Evolutionary conservation across 2,888 invertebrate species (phyloP), one percentile per base, ranked within the genome.

Genomic region (Drosophila crucigera): DNA sequence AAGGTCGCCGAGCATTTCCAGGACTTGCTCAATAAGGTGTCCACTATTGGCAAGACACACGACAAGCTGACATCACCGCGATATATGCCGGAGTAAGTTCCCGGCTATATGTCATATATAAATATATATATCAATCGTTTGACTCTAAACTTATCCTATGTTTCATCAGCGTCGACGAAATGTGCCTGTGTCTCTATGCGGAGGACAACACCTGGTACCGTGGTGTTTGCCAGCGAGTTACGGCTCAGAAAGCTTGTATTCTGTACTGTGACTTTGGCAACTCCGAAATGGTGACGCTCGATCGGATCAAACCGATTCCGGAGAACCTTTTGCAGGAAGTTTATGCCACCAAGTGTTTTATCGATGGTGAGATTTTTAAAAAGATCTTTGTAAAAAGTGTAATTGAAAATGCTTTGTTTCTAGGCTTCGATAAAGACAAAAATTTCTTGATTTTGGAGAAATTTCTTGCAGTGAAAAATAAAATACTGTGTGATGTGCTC

Each of bases 191-290:
- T 1, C 30, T 73, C 14, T 86, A 47, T 53, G 6, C 11, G 16
- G 90, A 75, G 6, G 86, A 86, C 37, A 50, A 70, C 5, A 9
- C 14, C 4, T 90, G 87, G 90, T 85, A 88, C 49, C 88, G 87
- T 6, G 83, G 72, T 11, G 68, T 78, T 41, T 87, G 90, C 41
- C 33, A 47, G 2, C 53, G 54, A 7, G 30, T 71, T 4, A 33
- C 7, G 1, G 71, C n/a, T 7, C 10, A 70, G 16, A 33, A 35
- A 16, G 72, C 43, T 0, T 22, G 28, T 6, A 73, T 90, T 39
- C 22, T 63, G 0, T 90, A 77, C 39, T 65, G 58, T 5, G 87
- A 87, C 58, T 87, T 70, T 76, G 90, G 90, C 6, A 87, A 87
- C 33, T 3, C 14, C 0, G 85, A 80, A 37, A 2, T 37, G 1